These are phyloP conservation scores for Xylophagus ater DNA, from an alignment of 2,888 invertebrate species.

Conservation along the genomic window DNA sequence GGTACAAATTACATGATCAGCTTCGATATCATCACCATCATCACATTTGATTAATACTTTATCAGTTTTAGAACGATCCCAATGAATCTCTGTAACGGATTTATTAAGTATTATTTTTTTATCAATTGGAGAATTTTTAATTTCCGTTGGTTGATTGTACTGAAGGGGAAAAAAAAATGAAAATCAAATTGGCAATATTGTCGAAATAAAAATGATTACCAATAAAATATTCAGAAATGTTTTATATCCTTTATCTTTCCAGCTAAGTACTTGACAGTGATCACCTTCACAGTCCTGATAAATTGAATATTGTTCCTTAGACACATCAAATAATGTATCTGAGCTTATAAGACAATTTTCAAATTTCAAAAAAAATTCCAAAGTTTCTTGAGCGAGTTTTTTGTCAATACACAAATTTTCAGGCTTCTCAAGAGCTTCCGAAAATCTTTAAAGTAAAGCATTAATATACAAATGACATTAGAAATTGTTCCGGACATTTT, in stretches of 20 bases:
- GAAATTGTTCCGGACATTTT: no score
- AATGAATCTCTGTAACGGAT: no score
- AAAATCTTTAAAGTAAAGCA: no score
- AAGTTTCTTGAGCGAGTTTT: background rate
- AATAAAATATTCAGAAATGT: background rate
- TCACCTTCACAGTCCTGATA: background rate
- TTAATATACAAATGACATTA: no score
- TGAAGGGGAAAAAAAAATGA: background rate
- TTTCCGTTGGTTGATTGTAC: background rate
- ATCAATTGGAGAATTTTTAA: background rate
- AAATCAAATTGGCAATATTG: background rate
- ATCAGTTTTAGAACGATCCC: no score
- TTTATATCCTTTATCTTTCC: background rate
- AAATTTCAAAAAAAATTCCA: background rate
- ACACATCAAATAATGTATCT: background rate
- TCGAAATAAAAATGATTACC: background rate
- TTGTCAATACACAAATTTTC: background rate
- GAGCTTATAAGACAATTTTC: background rate
- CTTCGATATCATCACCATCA: slow-evolving; percentile 38
- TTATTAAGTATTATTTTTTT: background rate
- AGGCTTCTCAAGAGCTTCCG: background rate
- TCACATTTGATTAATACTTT: no score
- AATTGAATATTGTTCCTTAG: background rate
- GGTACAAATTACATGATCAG: slow-evolving; percentile 51
- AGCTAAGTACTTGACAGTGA: background rate